phyloP scores from a whole-genome alignment of 2,888 invertebrate genomes.

The Odontocerum albicorne region DNA sequence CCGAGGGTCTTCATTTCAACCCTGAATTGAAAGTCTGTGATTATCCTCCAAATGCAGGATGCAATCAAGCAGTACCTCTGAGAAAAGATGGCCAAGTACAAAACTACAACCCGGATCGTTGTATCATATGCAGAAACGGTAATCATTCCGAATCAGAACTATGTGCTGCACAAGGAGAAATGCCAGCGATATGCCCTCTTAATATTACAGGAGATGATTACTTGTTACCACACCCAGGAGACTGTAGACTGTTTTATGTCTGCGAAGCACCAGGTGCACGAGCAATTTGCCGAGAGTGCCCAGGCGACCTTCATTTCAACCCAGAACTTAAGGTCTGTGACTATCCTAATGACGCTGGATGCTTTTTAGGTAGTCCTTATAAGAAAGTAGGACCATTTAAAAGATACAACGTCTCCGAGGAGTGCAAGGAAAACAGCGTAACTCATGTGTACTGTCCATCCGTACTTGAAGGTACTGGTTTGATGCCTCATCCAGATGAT shows the following conservation, averaged over 20 bases:
- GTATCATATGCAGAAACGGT: too few relatives aligned
- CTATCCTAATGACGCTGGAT: conserved; percentile 38
- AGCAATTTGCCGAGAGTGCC: conserved; percentile 42
- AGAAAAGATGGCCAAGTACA: too few relatives aligned
- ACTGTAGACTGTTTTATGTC: conserved; percentile 43
- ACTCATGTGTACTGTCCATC: conserved; percentile 34
- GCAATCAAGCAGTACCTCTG: too few relatives aligned
- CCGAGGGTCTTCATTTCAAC: conserved; percentile 19
- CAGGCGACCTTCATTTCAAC: conserved; percentile 41
- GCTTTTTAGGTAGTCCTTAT: conserved; percentile 16
- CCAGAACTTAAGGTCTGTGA: conserved; percentile 41
- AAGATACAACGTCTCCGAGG: neutral
- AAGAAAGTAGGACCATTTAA: neutral
- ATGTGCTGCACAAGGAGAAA: too few relatives aligned
- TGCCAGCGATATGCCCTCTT: conserved; percentile 38
- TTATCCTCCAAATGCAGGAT: conserved; percentile 8
- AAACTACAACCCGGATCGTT: too few relatives aligned
- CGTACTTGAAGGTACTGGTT: conserved; percentile 33
- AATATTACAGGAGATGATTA: conserved; percentile 35
- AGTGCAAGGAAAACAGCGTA: conserved; percentile 13
- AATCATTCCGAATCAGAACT: too few relatives aligned
- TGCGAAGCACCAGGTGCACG: conserved; percentile 36
- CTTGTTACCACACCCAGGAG: conserved; percentile 40
- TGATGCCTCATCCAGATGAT: conserved; percentile 24
- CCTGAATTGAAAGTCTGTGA: conserved; percentile 17